Evolutionary conservation across 2,888 invertebrate genomes (phyloP), one percentile per base, ranked within the genome.

Genomic region (Congeria kusceri): DNA sequence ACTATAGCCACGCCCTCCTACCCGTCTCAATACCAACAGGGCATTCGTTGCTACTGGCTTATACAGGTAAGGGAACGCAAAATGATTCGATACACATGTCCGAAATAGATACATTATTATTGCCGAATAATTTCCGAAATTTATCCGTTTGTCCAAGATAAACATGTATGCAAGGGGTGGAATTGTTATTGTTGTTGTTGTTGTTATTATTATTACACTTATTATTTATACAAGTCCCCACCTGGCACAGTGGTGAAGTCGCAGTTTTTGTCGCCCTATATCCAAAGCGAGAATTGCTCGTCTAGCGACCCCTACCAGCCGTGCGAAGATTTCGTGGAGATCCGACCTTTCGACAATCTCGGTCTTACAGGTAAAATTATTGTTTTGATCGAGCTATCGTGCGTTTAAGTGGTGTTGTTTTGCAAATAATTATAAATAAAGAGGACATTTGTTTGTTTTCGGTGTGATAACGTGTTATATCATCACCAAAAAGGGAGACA

Each of bases 251-350:
- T 85, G 5, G 84, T 89, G 13, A 79, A 85, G 46, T 77, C 91
- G 71, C 75, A 86, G 63, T 87, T 91, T 59, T 66, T 77, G 5
- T 84, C 83, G 7, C 78, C 77, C 18, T 91, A 88, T 66, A 83
- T 88, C 79, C 69, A 83, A 18, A 82, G 77, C 59, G 39, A 32
- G 1, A 69, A 44, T 25, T 87, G 87, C 76, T 74, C 86, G 28
- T 65, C 82, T 5, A 77, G 70, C 3, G 75, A 86, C 11, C 86
- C 87, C 15, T 75, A 84, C 44, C 80, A 86, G 27, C 84, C 88
- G 20, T 90, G 91, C 78, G 85, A 80, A 49, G 91, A 91, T 53
- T 92, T 81, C 56, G 85, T 90, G 2, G 91, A 92, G 78, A 85
- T 91, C 11, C 78, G 89, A 32, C 89, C 88, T 74, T 84, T 86